Conservation (phyloP, 2,888 invertebrate species). For the Phalangium opilio region DNA sequence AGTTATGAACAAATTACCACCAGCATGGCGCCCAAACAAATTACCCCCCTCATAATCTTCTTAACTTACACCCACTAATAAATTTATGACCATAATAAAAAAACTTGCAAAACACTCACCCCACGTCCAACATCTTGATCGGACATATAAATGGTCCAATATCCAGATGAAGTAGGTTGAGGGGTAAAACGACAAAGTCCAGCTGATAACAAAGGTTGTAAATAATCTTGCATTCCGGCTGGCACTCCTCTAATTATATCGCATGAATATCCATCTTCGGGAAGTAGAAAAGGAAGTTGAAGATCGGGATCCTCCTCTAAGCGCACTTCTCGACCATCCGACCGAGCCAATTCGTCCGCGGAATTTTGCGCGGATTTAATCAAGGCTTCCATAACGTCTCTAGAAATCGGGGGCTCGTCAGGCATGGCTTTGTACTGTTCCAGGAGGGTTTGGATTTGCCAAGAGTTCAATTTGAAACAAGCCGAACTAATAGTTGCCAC, state of each 20-base stretch:
- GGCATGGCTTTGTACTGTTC: constrained; percentile 46
- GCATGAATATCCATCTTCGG: constrained; percentile 95
- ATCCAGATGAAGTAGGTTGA: constrained; percentile 76
- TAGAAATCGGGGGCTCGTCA: constrained; percentile 43
- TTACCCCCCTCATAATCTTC: no score
- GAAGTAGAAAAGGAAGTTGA: constrained; percentile 75
- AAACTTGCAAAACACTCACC: no score
- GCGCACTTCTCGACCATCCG: constrained; percentile 75
- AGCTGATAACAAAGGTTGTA: constrained; percentile 43
- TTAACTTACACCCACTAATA: no score
- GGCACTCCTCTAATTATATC: constrained; percentile 90
- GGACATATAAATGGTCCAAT: constrained; percentile 89
- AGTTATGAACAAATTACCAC: no score
- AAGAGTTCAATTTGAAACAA: constrained; percentile 91
- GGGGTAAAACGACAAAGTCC: constrained; percentile 68
- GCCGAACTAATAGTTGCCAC: constrained; percentile 73
- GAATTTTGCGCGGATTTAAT: constrained; percentile 66
- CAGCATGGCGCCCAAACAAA: no score
- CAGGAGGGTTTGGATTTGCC: constrained; percentile 74
- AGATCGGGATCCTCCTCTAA: constrained; percentile 74
- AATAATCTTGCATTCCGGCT: constrained; percentile 64
- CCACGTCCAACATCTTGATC: constrained; percentile 24
- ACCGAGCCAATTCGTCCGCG: constrained; percentile 76
- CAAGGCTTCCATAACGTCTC: constrained; percentile 45
- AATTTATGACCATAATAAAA: no score